Evolutionary conservation across 2,888 invertebrate genomes (phyloP).

Genomic region (Nomada flava): DNA sequence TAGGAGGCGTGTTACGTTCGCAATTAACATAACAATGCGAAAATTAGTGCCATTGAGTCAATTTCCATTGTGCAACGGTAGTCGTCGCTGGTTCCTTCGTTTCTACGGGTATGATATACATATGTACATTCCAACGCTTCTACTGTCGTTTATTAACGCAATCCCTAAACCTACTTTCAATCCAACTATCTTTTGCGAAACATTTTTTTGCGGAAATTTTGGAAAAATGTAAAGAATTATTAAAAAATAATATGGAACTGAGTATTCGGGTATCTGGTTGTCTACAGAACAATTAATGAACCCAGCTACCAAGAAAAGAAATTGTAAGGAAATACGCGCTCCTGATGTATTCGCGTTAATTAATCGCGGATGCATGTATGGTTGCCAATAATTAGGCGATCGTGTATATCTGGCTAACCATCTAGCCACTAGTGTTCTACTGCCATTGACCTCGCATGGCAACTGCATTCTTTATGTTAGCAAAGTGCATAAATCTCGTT

Average conservation of each 20-base stretch:
- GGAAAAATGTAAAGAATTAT: too few species aligned
- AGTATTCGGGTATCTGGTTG: too few species aligned
- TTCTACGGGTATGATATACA: constrained; percentile 4
- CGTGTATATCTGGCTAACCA: constrained; percentile 8
- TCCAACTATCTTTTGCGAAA: too few species aligned
- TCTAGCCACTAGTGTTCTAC: constrained; percentile 35
- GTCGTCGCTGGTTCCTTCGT: constrained; percentile 23
- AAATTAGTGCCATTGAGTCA: constrained; percentile 74
- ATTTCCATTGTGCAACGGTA: constrained; percentile 71
- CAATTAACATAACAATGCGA: constrained; percentile 78
- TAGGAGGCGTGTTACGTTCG: constrained; percentile 57
- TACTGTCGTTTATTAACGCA: neutral
- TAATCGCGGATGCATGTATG: constrained; percentile 13
- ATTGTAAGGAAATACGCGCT: neutral
- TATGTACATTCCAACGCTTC: neutral
- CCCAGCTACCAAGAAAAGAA: neutral
- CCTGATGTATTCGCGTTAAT: constrained; percentile 15
- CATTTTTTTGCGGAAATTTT: too few species aligned
- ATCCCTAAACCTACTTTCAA: neutral
- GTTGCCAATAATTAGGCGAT: constrained; percentile 5
- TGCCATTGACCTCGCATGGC: constrained; percentile 72
- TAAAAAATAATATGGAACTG: too few species aligned
- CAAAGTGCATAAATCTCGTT: constrained; percentile 36
- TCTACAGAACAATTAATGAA: neutral
- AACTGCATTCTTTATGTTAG: constrained; percentile 58